Conservation (phyloP, 2,888 invertebrate species). For the Perizoma affinitatum region DNA sequence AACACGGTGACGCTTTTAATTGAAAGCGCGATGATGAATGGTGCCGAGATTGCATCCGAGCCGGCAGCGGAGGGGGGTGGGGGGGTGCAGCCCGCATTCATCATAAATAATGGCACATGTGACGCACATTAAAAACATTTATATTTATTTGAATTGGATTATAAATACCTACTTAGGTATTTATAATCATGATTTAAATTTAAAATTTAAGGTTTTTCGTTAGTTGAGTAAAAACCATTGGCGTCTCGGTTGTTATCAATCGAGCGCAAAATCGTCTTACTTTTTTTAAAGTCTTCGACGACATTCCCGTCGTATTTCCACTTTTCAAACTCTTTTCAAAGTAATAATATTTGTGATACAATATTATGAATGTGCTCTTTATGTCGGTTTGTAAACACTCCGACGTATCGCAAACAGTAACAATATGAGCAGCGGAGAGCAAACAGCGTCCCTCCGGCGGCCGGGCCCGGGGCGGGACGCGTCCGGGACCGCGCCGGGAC, state of each 20-base stretch:
- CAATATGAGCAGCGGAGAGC: constrained; percentile 27
- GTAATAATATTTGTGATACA: neutral
- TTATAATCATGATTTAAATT: no score
- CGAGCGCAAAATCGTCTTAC: no score
- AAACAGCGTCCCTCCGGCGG: constrained; percentile 19
- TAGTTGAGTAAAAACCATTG: no score
- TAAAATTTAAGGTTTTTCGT: no score
- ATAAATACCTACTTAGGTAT: constrained; percentile 7
- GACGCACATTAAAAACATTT: constrained; percentile 20
- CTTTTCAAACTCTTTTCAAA: neutral
- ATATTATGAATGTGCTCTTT: constrained; percentile 28
- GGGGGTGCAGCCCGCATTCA: constrained; percentile 30
- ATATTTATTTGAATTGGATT: constrained; percentile 20
- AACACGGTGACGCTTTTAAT: constrained; percentile 65
- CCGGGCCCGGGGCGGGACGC: constrained; percentile 8
- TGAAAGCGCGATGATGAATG: constrained; percentile 69
- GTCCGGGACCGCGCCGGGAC: constrained; percentile 7
- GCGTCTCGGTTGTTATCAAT: no score
- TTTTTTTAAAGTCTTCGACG: no score
- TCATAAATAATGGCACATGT: constrained; percentile 30
- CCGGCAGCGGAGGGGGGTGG: constrained; percentile 33
- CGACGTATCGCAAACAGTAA: constrained; percentile 27
- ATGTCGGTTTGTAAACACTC: constrained; percentile 26
- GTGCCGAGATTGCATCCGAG: constrained; percentile 21
- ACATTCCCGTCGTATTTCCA: no score